Evolutionary conservation across 2,797 vertebrate genomes (phyloP), one percentile per base, ranked within the genome.

Genomic region (Eulemur coronatus): DNA sequence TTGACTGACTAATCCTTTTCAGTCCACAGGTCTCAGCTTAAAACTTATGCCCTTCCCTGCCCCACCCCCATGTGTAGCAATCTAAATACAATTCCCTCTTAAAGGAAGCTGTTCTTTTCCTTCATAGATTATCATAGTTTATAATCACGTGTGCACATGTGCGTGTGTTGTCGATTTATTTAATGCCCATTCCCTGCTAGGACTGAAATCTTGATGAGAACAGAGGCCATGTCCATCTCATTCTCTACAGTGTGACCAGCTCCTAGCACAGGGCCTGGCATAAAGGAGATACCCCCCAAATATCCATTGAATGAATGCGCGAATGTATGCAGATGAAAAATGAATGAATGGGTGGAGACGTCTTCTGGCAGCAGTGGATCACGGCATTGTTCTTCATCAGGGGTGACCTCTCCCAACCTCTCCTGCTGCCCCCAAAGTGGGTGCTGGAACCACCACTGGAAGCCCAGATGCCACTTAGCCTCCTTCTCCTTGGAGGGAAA

Each of bases 371-470:
- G 95, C 9, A 72, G 75, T 11, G 15, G 84, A 35, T 78, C 43
- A 61, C 2, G 50, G 76, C n/a, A 3, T 11, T 70, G 84, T 63
- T 61, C 79, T 84, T 89, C 67, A 3, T 63, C 35, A 0, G 35
- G 81, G 92, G 89, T 52, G 94, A 94, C 95, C 92, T 96, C 82
- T 82, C 73, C 75, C n/a, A n/a, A 4, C 81, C 84, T 93, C 91
- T 96, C 1, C 10, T 11, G 0, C 2, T 22, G 94, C 91, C 94
- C 89, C 2, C 0, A 59, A 61, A 9, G 87, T 2, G 63, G 73
- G 15, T 13, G 46, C 20, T 43, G 41, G 91, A 50, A 43, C 46
- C 84, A 79, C 65, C 41, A 63, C 35, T 0, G 35, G 93, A 89
- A 85, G 75, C 69, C 65, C 79, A 46, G 43, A 7, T 65, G 89